Percentiles rank a stretch among this genome's conserved stretches.
phyloP scores from a whole-genome alignment of 1,140 invertebrate species.

The Chelonus insularis region DNA sequence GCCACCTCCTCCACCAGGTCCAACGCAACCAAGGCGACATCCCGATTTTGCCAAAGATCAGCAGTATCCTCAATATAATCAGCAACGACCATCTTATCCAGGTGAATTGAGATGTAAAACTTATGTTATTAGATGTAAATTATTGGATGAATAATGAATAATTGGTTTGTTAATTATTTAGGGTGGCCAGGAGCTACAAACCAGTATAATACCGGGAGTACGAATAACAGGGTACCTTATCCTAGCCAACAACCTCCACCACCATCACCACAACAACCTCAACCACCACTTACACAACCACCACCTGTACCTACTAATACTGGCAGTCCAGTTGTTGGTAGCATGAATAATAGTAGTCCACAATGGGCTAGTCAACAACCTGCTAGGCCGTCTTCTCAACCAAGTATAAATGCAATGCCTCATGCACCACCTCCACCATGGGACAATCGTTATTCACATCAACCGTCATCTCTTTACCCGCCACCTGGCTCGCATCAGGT shows the following conservation, averaged over 20 bases:
- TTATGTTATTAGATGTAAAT: too few relatives aligned
- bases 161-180: too few relatives aligned
- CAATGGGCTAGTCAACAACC: slow-evolving; percentile 63
- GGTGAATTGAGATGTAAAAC: too few relatives aligned
- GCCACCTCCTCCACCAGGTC: slow-evolving; percentile 68
- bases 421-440: slow-evolving; percentile 54
- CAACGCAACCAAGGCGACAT: slow-evolving; percentile 74
- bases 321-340: slow-evolving; percentile 31
- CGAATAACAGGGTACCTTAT: slow-evolving; percentile 62
- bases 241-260: slow-evolving; percentile 54
- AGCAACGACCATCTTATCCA: slow-evolving; percentile 63
- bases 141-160: too few relatives aligned
- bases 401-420: slow-evolving; percentile 49
- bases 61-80: slow-evolving; percentile 66
- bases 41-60: slow-evolving; percentile 85
- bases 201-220: slow-evolving; percentile 57
- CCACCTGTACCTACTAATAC: slow-evolving; percentile 36
- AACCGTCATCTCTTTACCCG: slow-evolving; percentile 52
- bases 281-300: slow-evolving; percentile 36
- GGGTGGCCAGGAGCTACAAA: slow-evolving; percentile 65
- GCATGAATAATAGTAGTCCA: slow-evolving; percentile 41
- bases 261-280: slow-evolving; percentile 50
- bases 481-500: slow-evolving; percentile 59
- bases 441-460: slow-evolving; percentile 60
- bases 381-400: slow-evolving; percentile 50